Percentiles rank a stretch among this genome's conserved stretches.
Evolutionary conservation across 2,113 vertebrate species (phyloP).

Genomic region (Urocolius indicus): DNA sequence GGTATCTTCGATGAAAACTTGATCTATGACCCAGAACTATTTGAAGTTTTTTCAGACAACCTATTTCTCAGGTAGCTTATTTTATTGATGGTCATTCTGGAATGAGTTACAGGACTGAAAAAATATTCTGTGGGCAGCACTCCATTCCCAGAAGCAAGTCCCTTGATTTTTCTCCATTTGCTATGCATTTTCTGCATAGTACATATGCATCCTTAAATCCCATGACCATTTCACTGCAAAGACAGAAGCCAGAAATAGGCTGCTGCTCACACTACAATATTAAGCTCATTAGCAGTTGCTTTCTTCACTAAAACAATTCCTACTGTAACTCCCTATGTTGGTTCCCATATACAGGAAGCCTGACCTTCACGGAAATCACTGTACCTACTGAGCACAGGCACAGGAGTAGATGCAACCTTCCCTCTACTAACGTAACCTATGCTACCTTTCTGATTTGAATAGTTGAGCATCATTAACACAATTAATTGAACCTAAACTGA

Average conservation of each 20-base stretch:
- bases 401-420: background rate
- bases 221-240: background rate
- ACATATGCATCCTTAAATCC: background rate
- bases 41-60: background rate
- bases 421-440: background rate
- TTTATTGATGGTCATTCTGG: background rate
- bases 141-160: background rate
- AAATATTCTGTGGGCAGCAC: background rate
- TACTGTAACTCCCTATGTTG: background rate
- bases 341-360: background rate
- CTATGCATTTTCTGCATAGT: background rate
- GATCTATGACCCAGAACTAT: background rate
- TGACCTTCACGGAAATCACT: background rate
- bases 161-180: background rate
- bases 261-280: background rate
- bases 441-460: background rate
- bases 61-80: background rate
- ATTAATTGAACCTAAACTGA: background rate
- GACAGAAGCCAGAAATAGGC: background rate
- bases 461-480: background rate
- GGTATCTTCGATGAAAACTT: background rate
- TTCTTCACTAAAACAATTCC: background rate
- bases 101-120: background rate
- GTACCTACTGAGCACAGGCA: background rate
- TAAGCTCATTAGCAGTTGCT: background rate